Evolutionary conservation across 2,797 vertebrate species (phyloP).

Genomic region (Strix occidentalis): DNA sequence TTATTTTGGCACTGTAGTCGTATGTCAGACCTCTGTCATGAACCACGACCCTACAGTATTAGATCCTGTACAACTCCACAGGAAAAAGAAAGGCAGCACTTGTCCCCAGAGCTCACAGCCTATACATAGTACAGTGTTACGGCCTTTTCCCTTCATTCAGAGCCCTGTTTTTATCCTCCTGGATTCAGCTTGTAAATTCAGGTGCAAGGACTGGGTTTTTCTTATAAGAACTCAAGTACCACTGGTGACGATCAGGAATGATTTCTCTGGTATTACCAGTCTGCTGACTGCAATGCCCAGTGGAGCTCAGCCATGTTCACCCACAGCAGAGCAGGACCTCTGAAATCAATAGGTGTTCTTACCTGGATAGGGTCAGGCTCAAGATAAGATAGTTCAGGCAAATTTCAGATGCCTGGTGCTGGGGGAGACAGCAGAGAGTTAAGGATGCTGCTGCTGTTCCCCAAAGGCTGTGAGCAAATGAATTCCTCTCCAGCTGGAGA

Average conservation of each 20-base stretch:
- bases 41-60: not conserved
- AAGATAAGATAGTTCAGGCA: not conserved
- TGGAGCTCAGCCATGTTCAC: not conserved
- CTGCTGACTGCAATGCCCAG: not conserved
- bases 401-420: not conserved
- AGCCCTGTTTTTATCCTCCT: not conserved
- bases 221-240: not conserved
- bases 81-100: not conserved
- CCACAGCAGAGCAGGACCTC: not conserved
- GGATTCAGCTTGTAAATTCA: not conserved
- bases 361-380: not conserved
- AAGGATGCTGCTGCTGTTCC: conserved; percentile 21
- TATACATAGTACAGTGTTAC: not conserved
- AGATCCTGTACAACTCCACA: not conserved
- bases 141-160: not conserved
- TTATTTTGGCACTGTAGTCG: not conserved
- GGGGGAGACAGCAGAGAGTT: not conserved
- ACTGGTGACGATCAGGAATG: not conserved
- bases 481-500: conserved; percentile 28
- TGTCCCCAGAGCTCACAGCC: not conserved
- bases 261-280: not conserved
- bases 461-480: not conserved
- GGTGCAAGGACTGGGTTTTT: not conserved
- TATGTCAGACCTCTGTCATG: not conserved
- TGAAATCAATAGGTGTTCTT: not conserved